Percentiles rank a stretch among this genome's conserved stretches.
These are phyloP conservation scores for Lindbergichthys nudifrons DNA, from an alignment of 2,797 vertebrate genomes.

Conservation along the genomic window DNA sequence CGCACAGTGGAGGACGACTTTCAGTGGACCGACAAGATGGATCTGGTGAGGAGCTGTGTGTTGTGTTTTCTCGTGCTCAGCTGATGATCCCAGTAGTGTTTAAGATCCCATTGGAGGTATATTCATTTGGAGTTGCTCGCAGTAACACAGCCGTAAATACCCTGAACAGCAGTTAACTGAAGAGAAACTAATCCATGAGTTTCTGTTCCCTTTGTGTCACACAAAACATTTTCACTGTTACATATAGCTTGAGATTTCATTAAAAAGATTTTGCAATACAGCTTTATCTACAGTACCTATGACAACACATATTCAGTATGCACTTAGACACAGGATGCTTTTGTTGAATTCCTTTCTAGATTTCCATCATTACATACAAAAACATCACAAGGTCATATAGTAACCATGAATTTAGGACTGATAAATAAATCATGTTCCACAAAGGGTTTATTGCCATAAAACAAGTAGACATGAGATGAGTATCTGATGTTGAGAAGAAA, in stretches of 20 bases:
- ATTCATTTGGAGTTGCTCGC: neutral
- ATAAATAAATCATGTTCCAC: neutral
- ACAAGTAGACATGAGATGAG: neutral
- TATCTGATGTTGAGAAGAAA: neutral
- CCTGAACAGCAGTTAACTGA: neutral
- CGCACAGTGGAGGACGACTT: conserved; percentile 97
- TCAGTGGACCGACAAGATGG: conserved; percentile 97
- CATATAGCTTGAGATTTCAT: too few species aligned
- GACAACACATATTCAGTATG: neutral
- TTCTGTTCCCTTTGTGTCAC: conserved; percentile 14
- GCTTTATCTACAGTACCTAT: neutral
- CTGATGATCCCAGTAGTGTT: neutral
- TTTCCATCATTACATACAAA: conserved; percentile 1
- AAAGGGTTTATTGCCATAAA: neutral
- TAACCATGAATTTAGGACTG: neutral
- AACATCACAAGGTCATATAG: neutral
- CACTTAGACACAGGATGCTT: neutral
- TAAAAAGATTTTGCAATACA: neutral
- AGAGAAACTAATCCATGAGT: neutral
- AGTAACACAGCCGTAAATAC: conserved; percentile 1
- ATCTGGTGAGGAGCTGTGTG: conserved; percentile 85
- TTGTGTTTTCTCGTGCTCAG: neutral
- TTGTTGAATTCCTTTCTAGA: neutral
- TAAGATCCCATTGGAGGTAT: neutral
- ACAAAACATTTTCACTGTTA: neutral